phyloP scores from a whole-genome alignment of 1,140 invertebrate species.

The Cataglyphis hispanica region DNA sequence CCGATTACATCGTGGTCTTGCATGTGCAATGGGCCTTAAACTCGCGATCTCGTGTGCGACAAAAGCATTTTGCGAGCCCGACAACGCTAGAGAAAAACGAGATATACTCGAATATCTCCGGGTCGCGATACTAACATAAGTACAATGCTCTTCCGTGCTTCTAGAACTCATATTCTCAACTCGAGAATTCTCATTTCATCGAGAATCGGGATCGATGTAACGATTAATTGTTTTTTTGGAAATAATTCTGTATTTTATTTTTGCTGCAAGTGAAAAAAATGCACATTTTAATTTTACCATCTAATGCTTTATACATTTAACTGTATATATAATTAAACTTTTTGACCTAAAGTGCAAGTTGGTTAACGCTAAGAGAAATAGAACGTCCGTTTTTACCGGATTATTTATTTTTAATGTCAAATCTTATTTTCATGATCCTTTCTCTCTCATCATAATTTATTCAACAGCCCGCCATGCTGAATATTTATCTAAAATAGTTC shows the following conservation, averaged over 20 bases:
- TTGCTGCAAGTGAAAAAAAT: background rate
- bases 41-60: constrained; percentile 59
- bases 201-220: background rate
- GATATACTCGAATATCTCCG: constrained; percentile 11
- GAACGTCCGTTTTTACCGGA: background rate
- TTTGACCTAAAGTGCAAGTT: background rate
- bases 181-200: background rate
- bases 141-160: background rate
- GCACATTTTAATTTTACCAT: background rate
- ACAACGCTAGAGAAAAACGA: constrained; percentile 16
- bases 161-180: background rate
- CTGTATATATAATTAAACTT: background rate
- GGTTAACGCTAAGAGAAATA: background rate
- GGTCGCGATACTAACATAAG: constrained; percentile 15
- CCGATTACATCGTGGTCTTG: constrained; percentile 53
- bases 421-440: too few relatives aligned
- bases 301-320: background rate
- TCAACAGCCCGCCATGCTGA: background rate
- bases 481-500: background rate
- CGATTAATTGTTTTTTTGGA: background rate
- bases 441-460: background rate
- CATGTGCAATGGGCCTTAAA: constrained; percentile 60
- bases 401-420: background rate
- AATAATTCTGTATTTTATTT: background rate
- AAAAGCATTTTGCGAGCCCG: constrained; percentile 47